Evolutionary conservation across 2,797 vertebrate genomes (phyloP).

Genomic region (Cyclopterus lumpus): DNA sequence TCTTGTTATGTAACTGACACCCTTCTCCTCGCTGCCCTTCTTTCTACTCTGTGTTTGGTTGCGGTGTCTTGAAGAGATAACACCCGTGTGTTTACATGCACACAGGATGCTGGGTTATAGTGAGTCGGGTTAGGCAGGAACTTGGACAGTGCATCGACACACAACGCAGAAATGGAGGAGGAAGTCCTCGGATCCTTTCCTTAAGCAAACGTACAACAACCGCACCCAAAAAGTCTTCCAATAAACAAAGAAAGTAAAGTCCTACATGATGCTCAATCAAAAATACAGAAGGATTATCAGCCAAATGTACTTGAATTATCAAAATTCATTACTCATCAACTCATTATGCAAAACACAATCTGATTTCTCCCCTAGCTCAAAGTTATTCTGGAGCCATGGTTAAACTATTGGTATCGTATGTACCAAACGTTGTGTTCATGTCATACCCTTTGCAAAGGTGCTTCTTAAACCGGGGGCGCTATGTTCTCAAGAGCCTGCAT

Average conservation of each 20-base stretch:
- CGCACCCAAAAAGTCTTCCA: background rate
- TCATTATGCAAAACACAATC: background rate
- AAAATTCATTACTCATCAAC: background rate
- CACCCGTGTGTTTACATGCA: background rate
- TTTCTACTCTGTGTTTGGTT: background rate
- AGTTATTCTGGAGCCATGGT: too few relatives aligned
- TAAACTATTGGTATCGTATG: too few relatives aligned
- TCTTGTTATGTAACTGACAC: background rate
- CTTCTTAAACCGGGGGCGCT: too few relatives aligned
- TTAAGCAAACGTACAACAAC: background rate
- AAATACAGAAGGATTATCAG: background rate
- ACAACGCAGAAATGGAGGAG: background rate
- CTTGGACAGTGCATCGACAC: too few relatives aligned
- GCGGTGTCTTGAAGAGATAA: background rate
- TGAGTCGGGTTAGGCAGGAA: too few relatives aligned
- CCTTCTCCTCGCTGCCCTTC: background rate
- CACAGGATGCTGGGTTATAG: background rate
- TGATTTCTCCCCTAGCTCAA: too few relatives aligned
- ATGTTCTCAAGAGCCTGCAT: too few relatives aligned
- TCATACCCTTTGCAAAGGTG: too few relatives aligned
- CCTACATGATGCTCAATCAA: background rate
- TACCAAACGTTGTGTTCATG: too few relatives aligned
- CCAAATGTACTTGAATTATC: background rate
- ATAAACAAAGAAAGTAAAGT: background rate
- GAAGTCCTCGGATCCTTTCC: background rate